Evolutionary conservation across 2,797 vertebrate species (phyloP), one percentile per base, ranked within the genome.

Genomic region (Acomys russatus): DNA sequence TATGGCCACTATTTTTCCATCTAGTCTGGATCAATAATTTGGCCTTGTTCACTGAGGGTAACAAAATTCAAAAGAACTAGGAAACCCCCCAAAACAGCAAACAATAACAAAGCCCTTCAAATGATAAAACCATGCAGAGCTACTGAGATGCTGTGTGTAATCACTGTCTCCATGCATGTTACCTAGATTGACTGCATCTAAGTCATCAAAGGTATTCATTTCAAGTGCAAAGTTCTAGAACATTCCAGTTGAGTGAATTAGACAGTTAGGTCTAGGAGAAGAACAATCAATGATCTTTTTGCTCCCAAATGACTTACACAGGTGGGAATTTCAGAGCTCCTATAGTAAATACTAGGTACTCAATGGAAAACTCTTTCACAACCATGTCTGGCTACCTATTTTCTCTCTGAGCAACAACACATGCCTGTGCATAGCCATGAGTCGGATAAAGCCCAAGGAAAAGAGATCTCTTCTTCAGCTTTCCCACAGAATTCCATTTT

Each of bases 321-420:
- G 28, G 63, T 59, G 6, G 20, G 59, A 61, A 70, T 87, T 54
- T 83, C 38, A 76, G 83, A 87, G 76, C 20, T 28, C 49, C 28
- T 10, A 4, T 12, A 11, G 38, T 70, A 63, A 71, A 5, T 70
- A 23, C 49, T 51, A 77, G 76, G 9, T 64, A 15, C 33, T 78
- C 30, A 25, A 61, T 33, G 44, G 33, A 49, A 66, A 87, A 77
- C 2, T 0, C 3, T 56, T 61, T 73, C 25, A n/a, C 28, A 30
- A 9, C 78, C 66, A 59, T 0, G 0, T 4, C 4, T 2, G 12
- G 4, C 9, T 1, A 35, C 9, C 17, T 15, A 20, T 23, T 9
- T 83, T 73, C 64, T 28, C 56, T 33, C 30, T 15, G 38, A 79
- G 23, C 30, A 77, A 64, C 84, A 22, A 0, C 33, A 61, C n/a